Conservation (phyloP, 2,113 vertebrate genomes). For the Cranoglanis bouderius region DNA sequence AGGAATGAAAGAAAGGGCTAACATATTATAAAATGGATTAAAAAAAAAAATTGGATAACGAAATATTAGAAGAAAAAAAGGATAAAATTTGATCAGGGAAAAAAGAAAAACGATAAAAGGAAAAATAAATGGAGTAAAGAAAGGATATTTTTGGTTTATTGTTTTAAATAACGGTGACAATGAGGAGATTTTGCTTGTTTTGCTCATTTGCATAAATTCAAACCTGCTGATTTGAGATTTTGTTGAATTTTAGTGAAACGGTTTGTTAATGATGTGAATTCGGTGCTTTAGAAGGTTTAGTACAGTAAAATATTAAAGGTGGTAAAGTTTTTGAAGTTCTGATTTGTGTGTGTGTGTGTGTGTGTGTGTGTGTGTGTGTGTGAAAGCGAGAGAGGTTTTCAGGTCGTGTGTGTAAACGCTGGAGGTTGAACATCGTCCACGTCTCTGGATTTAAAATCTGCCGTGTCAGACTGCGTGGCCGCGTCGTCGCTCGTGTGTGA, state of each 20-base stretch:
- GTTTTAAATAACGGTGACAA: not conserved
- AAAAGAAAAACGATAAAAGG: not conserved
- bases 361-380: not conserved
- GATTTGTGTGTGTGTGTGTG: not conserved
- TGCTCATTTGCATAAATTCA: not conserved
- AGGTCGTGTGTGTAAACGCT: not conserved
- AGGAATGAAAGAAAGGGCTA: not conserved
- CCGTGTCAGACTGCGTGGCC: conserved; percentile 57
- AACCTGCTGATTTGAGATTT: not conserved
- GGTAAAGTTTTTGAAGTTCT: not conserved
- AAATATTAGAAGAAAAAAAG: not conserved
- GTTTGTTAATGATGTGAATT: not conserved
- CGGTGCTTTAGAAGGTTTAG: not conserved
- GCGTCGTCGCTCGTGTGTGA: conserved; percentile 80
- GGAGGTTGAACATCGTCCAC: not conserved
- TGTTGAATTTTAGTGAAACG: not conserved
- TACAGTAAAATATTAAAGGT: not conserved
- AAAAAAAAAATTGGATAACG: not conserved
- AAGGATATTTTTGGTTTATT: not conserved
- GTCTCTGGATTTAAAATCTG: conserved; percentile 74
- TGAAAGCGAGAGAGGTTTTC: not conserved
- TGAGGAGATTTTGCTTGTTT: not conserved
- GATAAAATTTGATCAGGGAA: not conserved
- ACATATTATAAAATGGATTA: not conserved
- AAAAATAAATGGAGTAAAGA: not conserved